These are phyloP conservation scores for Prostheceraeus crozeri DNA, from an alignment of 2,888 invertebrate species.

Conservation along the genomic window DNA sequence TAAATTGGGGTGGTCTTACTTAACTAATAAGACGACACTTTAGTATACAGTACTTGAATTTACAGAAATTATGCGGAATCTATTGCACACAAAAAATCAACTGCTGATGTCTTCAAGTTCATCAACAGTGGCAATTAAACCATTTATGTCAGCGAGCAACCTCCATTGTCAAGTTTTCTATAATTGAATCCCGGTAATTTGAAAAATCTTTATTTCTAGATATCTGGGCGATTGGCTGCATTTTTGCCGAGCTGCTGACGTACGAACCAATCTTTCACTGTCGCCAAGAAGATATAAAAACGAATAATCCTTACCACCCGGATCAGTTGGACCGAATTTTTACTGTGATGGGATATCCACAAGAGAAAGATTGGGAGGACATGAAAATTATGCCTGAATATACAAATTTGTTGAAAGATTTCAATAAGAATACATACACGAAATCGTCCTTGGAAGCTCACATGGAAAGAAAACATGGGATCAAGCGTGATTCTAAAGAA, in stretches of 20 bases:
- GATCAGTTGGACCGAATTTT: conserved; percentile 96
- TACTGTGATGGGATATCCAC: conserved; percentile 97
- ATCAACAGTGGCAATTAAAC: too few relatives aligned
- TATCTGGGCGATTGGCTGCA: conserved; percentile 72
- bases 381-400: conserved; percentile 99
- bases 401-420: conserved; percentile 79
- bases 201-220: too few relatives aligned
- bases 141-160: too few relatives aligned
- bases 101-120: too few relatives aligned
- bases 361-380: conserved; percentile 90
- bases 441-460: conserved; percentile 56
- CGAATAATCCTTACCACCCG: conserved; percentile 97
- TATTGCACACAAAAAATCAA: too few relatives aligned
- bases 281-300: conserved; percentile 97
- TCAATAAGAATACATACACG: conserved; percentile 35
- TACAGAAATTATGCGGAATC: too few relatives aligned
- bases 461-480: conserved; percentile 58
- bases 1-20: too few relatives aligned
- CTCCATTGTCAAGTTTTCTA: too few relatives aligned
- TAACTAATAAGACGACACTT: too few relatives aligned
- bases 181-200: too few relatives aligned
- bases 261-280: conserved; percentile 99
- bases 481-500: conserved; percentile 56
- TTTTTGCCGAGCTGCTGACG: conserved; percentile 94
- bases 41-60: too few relatives aligned